Evolutionary conservation across 2,113 vertebrate species (phyloP), one percentile per base, ranked within the genome.

Genomic region (Phalacrocorax pelagicus): DNA sequence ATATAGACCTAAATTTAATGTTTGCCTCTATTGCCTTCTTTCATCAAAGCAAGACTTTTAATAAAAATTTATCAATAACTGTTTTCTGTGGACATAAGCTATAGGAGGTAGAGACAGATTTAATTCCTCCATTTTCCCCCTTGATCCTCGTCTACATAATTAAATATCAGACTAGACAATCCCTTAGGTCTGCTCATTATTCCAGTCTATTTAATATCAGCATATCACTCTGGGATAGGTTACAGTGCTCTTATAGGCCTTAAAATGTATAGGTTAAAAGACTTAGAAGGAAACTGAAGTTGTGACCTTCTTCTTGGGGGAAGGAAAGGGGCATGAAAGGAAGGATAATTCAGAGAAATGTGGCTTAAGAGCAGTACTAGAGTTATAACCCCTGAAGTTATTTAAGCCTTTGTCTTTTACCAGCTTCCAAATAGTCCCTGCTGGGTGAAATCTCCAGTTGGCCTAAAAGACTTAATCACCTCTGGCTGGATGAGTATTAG

Each of bases 401-500:
- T 93, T 95, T 93, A 93, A 72, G 42, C 32, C 87, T 81, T 89
- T 67, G 34, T 66, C 62, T 89, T 94, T 78, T 54, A 70, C 61
- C 32, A 47, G 71, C 44, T 95, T 65, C 72, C 47, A 87, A 22
- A 55, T 86, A 74, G 86, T 62, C 72, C 93, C 90, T 92, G 80
- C 94, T 97, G 90, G 89, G 75, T 85, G 78, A 96, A 97, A 97
- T 96, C 85, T 97, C 95, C 92, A 85, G 88, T 69, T 94, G 74
- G 78, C 92, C 96, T 96, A 65, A 82, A 98, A 97, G 92, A 71
- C 77, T 92, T 95, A 96, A 94, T 95, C 88, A 97, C 89, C 81
- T 97, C 94, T 97, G 93, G 85, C 85, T 96, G 86, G 94, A 97
- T 94, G 78, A 96, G 74, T 94, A 97, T 95, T 94, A 94, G 90